Evolutionary conservation across 1,140 invertebrate genomes (phyloP), one percentile per base, ranked within the genome.

Genomic region (Octopus bimaculoides): DNA sequence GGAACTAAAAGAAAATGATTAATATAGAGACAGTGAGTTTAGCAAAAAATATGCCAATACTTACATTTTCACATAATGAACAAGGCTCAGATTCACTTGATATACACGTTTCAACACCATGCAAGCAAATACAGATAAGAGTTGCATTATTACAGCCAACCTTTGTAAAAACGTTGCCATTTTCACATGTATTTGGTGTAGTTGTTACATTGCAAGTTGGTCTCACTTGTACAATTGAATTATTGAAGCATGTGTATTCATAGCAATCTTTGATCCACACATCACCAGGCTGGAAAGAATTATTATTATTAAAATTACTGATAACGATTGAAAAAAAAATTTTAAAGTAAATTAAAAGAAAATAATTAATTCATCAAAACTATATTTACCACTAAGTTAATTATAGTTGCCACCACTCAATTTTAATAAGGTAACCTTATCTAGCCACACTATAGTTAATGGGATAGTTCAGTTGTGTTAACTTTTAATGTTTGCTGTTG

Each of bases 181-280:
- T 9, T 7, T 20, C 9, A 52, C 74, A 75, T 7, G 74, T 75
- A 5, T 4, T 53, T 52, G 9, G 4, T 41, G 74, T n/a, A 9
- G 74, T 75, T 26, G 74, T 41, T 20, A 4, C 26, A 14, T 71
- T 14, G 20, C 74, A 75, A 75, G 7, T 17, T 41, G 20, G 20
- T 52, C 41, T 53, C 17, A 75, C 41, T 52, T 52, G 20, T 10
- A 75, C 3, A 5, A 75, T 41, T 17, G 74, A 20, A 52, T 75
- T 75, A 53, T 75, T 75, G 41, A 52, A 75, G 17, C 74, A 75
- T 4, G 74, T 75, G 52, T 75, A 75, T 20, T 75, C 52, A 41
- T 41, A 52, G 52, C 74, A 75, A 20, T 41, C 74, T 8, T 75
- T 17, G 5, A 41, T 53, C 74, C 74, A 75, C 5, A 53, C 52